Percentiles rank a stretch among this genome's conserved stretches.
phyloP scores from a whole-genome alignment of 2,888 invertebrate species.

The Nymphalis polychloros region DNA sequence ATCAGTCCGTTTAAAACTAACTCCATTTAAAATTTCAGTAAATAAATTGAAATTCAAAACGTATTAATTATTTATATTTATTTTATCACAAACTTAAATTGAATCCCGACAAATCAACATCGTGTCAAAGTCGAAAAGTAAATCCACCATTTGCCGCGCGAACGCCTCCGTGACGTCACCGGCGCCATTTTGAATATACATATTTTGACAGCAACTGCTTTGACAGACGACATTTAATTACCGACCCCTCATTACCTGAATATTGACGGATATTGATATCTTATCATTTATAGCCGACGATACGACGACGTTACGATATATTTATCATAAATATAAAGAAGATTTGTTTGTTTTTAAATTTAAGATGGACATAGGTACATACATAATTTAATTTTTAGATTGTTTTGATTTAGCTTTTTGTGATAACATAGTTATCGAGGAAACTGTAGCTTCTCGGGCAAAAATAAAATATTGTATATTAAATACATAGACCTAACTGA shows the following conservation, averaged over 20 bases:
- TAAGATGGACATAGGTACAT: too few relatives aligned
- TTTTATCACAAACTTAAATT: slow-evolving; percentile 13
- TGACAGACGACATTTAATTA: slow-evolving; percentile 81
- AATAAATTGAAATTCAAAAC: neutral
- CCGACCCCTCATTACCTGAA: slow-evolving; percentile 78
- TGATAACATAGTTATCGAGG: too few relatives aligned
- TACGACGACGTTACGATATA: slow-evolving; percentile 46
- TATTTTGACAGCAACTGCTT: slow-evolving; percentile 74
- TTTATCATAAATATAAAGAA: too few relatives aligned
- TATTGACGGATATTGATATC: slow-evolving; percentile 73
- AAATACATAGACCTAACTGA: too few relatives aligned
- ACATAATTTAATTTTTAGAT: too few relatives aligned
- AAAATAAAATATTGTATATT: too few relatives aligned
- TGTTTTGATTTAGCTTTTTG: too few relatives aligned
- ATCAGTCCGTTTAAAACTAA: neutral
- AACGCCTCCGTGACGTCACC: slow-evolving; percentile 52
- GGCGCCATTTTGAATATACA: slow-evolving; percentile 69
- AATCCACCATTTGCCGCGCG: slow-evolving; percentile 40
- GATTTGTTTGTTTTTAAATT: too few relatives aligned
- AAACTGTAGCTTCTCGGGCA: too few relatives aligned
- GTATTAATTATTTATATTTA: slow-evolving; percentile 9
- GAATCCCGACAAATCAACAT: slow-evolving; percentile 9
- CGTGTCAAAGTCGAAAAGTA: slow-evolving; percentile 15
- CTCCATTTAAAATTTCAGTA: neutral
- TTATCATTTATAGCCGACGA: slow-evolving; percentile 39